phyloP scores from a whole-genome alignment of 2,888 invertebrate genomes.

The Trilocha varians region DNA sequence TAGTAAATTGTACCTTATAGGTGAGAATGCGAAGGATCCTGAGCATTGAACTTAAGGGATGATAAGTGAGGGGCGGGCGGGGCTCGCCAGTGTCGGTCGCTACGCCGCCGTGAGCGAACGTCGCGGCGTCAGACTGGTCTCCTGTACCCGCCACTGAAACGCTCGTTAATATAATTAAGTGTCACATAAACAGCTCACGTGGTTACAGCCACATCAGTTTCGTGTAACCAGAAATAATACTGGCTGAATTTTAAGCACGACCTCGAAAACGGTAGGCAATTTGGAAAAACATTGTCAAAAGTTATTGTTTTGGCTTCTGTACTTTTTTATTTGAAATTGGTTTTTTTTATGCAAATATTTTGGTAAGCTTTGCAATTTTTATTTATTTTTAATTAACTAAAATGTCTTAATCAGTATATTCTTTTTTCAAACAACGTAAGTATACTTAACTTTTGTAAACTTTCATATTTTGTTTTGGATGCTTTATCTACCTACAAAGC shows the following conservation, averaged over 20 bases:
- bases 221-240: constrained; percentile 36
- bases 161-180: constrained; percentile 60
- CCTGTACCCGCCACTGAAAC: constrained; percentile 20
- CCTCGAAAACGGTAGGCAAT: constrained; percentile 43
- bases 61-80: constrained; percentile 43
- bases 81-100: constrained; percentile 55
- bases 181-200: constrained; percentile 56
- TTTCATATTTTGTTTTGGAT: too few species aligned
- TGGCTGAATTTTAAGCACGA: constrained; percentile 26
- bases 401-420: too few species aligned
- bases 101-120: constrained; percentile 56
- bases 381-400: too few species aligned
- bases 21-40: constrained; percentile 39
- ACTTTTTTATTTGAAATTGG: too few species aligned
- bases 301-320: too few species aligned
- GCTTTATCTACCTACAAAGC: too few species aligned
- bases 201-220: constrained; percentile 35
- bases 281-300: constrained; percentile 20
- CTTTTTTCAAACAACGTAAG: too few species aligned
- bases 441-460: too few species aligned
- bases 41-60: constrained; percentile 36
- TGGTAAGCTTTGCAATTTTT: too few species aligned
- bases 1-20: constrained; percentile 46
- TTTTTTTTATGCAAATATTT: too few species aligned
- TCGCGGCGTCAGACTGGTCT: constrained; percentile 23